Conservation (phyloP, 2,888 invertebrate species). For the Yponomeuta sedellus region DNA sequence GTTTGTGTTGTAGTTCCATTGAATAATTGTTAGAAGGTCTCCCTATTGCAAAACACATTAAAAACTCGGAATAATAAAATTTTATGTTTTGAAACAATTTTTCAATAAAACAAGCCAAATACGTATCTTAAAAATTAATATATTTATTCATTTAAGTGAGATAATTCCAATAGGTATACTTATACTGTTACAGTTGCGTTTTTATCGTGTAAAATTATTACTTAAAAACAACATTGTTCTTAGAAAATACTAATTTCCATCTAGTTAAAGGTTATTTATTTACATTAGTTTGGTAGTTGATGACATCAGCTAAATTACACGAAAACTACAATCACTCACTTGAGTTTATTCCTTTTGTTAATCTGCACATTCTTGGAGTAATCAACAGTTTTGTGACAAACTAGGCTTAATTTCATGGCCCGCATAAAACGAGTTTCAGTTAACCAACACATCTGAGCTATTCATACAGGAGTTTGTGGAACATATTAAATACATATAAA, state of each 20-base stretch:
- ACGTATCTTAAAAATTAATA: conserved; percentile 4
- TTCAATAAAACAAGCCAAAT: background rate
- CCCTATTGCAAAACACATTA: background rate
- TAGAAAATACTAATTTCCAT: background rate
- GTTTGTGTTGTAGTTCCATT: background rate
- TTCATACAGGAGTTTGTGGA: too few relatives aligned
- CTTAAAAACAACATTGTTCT: conserved; percentile 5
- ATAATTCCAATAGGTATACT: conserved; percentile 8
- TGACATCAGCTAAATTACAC: too few relatives aligned
- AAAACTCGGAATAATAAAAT: background rate
- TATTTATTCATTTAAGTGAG: conserved; percentile 3
- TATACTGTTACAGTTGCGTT: background rate
- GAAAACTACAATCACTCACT: too few relatives aligned
- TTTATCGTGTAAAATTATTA: too few relatives aligned
- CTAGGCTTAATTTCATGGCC: background rate
- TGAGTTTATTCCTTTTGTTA: too few relatives aligned
- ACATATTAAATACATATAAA: too few relatives aligned
- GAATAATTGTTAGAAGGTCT: background rate
- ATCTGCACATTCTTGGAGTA: too few relatives aligned
- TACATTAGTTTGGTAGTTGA: background rate
- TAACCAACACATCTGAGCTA: background rate
- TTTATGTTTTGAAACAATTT: background rate
- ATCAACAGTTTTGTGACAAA: background rate
- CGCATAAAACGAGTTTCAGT: background rate
- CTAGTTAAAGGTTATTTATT: background rate